Base-by-base conservation (phyloP, 2,888 invertebrate species). In the Achlya flavicornis region DNA sequence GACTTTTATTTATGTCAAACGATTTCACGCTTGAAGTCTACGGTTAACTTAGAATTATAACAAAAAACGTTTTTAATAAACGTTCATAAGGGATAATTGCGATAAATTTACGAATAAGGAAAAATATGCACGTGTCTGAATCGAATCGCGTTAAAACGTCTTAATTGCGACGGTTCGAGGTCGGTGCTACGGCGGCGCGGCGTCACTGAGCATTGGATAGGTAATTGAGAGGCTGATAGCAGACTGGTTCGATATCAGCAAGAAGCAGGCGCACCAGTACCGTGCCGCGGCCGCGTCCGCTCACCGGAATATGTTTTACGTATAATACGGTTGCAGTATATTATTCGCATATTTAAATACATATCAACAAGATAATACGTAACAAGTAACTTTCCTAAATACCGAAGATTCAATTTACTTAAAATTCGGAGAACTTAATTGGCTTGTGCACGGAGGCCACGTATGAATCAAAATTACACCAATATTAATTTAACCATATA, bases 141-240 rank as follows among this genome's bases (percentile, higher is more conserved):
- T 90, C 90, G 89, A 92, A 91, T 92, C 85, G 91, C 83, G 86
- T 85, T 90, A 88, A 91, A 91, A 89, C 87, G 85, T 89, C 88
- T 91, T 92, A 92, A 92, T 91, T 92, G 88, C 90, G 80, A 79
- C 76, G 74, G 77, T 83, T 86, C 85, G 90, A 90, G 91, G 91
- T 84, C 88, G 84, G 66, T 70, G 78, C 65, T 72, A 77, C 71
- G 70, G 74, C 78, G 75, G 72, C 48, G 53, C 48, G 53, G 53
- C 75, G 76, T 78, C 80, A 78, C 76, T 71, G 75, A 71, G 74
- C 72, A 72, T 71, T 74, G 75, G 83, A 82, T 81, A 76, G 82
- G 80, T 81, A 87, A 88, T 84, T 79, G 84, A 85, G 83, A 82
- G 75, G 72, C 79, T 81, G 84, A 82, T 86, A 86, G 81, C 76